Evolutionary conservation across 2,113 vertebrate species (phyloP).

Genomic region (Ailuropoda melanoleuca): DNA sequence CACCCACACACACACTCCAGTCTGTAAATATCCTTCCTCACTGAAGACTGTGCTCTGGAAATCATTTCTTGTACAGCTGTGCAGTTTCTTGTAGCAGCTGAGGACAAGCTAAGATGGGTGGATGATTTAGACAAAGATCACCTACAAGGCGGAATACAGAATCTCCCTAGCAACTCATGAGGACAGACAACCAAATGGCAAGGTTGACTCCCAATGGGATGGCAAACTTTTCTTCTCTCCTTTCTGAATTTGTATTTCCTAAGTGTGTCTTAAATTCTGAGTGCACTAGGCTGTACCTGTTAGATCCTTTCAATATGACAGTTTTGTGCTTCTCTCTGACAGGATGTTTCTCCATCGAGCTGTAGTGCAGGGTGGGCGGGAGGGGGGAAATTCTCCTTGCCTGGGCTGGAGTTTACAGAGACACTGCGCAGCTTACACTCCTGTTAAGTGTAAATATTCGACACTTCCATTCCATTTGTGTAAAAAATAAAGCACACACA

Average conservation of each 20-base stretch:
- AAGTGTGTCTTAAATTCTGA: constrained; percentile 68
- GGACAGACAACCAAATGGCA: constrained; percentile 63
- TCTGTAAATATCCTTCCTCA: constrained; percentile 75
- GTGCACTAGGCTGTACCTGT: constrained; percentile 81
- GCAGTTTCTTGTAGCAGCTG: constrained; percentile 77
- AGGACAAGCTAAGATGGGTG: constrained; percentile 48
- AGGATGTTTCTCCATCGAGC: constrained; percentile 81
- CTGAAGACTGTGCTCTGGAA: constrained; percentile 59
- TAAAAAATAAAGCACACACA: constrained; percentile 91
- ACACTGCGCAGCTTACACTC: constrained; percentile 86
- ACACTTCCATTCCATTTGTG: constrained; percentile 89
- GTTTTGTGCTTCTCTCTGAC: constrained; percentile 75
- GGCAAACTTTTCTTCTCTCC: constrained; percentile 73
- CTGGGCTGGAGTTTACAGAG: constrained; percentile 85
- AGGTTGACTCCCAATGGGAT: constrained; percentile 80
- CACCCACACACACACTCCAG: constrained; percentile 63
- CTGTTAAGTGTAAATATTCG: constrained; percentile 90
- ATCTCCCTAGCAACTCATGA: constrained; percentile 56
- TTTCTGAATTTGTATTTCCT: constrained; percentile 80
- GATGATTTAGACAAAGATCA: constrained; percentile 46
- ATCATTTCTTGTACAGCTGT: constrained; percentile 75
- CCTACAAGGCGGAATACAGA: constrained; percentile 30
- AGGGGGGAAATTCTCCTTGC: constrained; percentile 74
- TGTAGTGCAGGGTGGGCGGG: constrained; percentile 66
- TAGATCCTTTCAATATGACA: constrained; percentile 73